Conservation (phyloP, 2,113 vertebrate genomes). For the Neolamprologus toae region DNA sequence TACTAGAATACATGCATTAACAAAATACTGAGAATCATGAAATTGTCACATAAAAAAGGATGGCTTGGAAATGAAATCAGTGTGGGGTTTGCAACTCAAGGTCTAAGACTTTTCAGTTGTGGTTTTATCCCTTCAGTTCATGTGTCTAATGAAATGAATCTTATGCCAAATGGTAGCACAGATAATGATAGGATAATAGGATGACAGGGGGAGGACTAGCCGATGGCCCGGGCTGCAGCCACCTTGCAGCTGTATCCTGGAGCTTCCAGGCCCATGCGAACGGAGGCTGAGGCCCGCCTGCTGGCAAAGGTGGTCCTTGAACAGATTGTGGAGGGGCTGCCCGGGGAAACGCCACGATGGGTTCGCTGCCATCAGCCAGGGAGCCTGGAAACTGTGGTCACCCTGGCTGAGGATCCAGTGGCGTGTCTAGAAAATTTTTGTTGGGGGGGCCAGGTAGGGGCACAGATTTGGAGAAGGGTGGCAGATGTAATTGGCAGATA, state of each 20-base stretch:
- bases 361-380: background rate
- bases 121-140: background rate
- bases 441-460: too few relatives aligned
- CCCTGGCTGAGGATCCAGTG: background rate
- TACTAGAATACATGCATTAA: background rate
- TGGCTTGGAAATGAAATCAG: background rate
- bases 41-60: background rate
- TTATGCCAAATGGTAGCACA: background rate
- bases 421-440: too few relatives aligned
- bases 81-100: background rate
- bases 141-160: background rate
- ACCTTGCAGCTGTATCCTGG: background rate
- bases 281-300: background rate
- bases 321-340: background rate
- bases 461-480: too few relatives aligned
- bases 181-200: background rate
- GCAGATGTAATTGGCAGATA: too few relatives aligned
- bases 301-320: background rate
- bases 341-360: background rate
- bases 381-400: background rate
- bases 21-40: background rate
- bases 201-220: background rate
- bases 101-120: background rate
- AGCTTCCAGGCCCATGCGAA: background rate
- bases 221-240: background rate